These are phyloP conservation scores for Leptobrachium leishanense DNA, from an alignment of 2,113 vertebrate species.

Conservation along the genomic window DNA sequence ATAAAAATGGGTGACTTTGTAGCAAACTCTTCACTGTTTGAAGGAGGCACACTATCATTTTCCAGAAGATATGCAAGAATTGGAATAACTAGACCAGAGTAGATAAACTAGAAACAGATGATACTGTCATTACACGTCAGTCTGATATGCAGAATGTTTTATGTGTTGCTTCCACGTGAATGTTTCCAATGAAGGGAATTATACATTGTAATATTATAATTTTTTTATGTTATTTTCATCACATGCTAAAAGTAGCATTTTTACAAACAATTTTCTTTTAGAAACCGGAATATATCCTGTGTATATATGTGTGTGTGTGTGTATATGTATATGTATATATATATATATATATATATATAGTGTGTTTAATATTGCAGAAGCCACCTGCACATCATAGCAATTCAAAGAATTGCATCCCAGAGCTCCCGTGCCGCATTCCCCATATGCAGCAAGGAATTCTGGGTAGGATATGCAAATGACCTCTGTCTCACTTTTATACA, in stretches of 20 bases:
- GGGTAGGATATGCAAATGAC: no score
- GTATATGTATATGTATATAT: no score
- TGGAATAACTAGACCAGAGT: conserved; percentile 75
- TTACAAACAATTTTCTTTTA: not conserved
- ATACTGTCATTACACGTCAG: conserved; percentile 48
- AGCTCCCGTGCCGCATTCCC: no score
- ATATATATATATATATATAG: no score
- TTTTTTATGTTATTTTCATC: no score
- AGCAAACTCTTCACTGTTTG: conserved; percentile 59
- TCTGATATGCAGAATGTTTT: conserved; percentile 3
- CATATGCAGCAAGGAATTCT: no score
- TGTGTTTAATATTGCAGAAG: no score
- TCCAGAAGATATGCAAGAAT: conserved; percentile 69
- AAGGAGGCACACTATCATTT: conserved; percentile 59
- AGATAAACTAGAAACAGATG: conserved; percentile 78
- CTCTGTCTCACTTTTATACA: no score
- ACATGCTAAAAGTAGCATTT: not conserved
- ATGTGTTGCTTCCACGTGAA: not conserved
- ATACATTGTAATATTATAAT: not conserved
- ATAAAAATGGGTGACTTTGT: conserved; percentile 74
- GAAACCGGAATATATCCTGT: not conserved
- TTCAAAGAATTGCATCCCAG: no score
- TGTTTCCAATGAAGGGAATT: not conserved
- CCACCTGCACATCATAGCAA: no score
- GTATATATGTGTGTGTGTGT: no score